Percentiles rank a stretch among this genome's conserved stretches.
Evolutionary conservation across 2,888 invertebrate genomes (phyloP).

Genomic region (Callimorpha dominula): DNA sequence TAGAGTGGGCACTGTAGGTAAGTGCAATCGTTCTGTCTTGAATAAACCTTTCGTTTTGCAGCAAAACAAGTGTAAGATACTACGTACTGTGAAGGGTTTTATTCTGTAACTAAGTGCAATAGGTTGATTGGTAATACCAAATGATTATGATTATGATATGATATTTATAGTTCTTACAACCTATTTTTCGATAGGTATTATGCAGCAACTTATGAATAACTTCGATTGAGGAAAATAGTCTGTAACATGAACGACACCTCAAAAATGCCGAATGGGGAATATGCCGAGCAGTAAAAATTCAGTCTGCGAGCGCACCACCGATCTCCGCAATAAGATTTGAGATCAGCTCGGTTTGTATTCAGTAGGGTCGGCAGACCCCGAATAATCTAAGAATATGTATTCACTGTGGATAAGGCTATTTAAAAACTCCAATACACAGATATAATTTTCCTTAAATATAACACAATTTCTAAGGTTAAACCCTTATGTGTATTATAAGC

Average conservation of each 20-base stretch:
- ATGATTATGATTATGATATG: too few relatives aligned
- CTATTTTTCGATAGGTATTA: neutral
- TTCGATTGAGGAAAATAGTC: neutral
- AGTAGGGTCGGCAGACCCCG: slow-evolving; percentile 28
- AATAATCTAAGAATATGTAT: slow-evolving; percentile 7
- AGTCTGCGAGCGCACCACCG: slow-evolving; percentile 23
- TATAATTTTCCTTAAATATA: neutral
- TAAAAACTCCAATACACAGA: neutral
- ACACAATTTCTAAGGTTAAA: neutral
- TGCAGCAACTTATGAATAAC: neutral
- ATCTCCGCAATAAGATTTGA: slow-evolving; percentile 38
- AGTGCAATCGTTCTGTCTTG: neutral
- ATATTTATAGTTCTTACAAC: too few relatives aligned
- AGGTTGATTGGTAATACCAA: too few relatives aligned
- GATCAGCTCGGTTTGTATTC: slow-evolving; percentile 49
- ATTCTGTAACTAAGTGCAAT: neutral
- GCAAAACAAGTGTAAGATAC: neutral
- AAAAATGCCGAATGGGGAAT: slow-evolving; percentile 17
- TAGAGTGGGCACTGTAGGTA: neutral
- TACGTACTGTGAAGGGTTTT: neutral
- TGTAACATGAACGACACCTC: neutral
- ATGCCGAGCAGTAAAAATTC: slow-evolving; percentile 31
- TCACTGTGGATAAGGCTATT: slow-evolving; percentile 24
- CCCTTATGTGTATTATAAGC: neutral
- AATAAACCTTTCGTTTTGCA: too few relatives aligned